These are phyloP conservation scores for Tragelaphus imberbis DNA, from an alignment of 2,113 vertebrate genomes.

Conservation along the genomic window DNA sequence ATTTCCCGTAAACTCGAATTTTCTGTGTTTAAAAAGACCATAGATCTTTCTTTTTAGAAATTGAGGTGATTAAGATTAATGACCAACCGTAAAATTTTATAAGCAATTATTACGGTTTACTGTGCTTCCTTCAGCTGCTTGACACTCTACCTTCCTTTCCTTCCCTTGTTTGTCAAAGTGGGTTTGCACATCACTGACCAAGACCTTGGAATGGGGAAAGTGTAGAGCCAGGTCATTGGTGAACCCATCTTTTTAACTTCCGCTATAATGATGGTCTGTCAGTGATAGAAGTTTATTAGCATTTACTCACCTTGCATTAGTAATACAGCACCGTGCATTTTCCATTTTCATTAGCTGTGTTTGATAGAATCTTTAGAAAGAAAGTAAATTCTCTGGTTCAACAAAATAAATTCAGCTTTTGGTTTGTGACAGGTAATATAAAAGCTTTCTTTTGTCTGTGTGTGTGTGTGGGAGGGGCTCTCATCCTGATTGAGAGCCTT, in stretches of 20 bases:
- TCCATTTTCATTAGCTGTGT: neutral
- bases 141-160: neutral
- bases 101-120: conserved; percentile 44
- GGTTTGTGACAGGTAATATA: neutral
- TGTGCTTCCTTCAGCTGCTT: neutral
- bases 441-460: neutral
- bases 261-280: neutral
- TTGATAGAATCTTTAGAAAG: neutral
- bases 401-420: neutral
- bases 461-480: neutral
- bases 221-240: neutral
- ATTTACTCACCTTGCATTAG: neutral
- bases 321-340: accelerated
- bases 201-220: neutral
- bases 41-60: conserved; percentile 61
- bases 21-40: conserved; percentile 52
- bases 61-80: conserved; percentile 64
- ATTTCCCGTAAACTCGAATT: conserved; percentile 58
- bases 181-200: neutral
- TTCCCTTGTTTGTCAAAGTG: neutral
- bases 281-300: too few relatives aligned
- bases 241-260: neutral
- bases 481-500: neutral
- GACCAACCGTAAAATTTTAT: conserved; percentile 56
- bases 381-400: neutral